Evolutionary conservation across 2,888 invertebrate genomes (phyloP).

Genomic region (Limnephilus auricula): DNA sequence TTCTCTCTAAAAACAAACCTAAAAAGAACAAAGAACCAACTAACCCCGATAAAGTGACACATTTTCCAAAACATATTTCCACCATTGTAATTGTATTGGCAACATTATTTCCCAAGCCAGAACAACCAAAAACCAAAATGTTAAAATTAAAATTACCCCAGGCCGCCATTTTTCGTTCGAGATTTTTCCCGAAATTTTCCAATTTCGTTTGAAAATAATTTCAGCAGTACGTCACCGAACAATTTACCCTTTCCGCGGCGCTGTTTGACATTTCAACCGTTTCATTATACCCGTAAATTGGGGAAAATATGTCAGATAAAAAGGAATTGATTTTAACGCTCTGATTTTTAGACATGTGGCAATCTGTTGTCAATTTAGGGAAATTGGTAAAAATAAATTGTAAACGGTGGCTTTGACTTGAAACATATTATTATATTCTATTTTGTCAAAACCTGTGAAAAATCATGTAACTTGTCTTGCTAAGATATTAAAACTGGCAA

Average conservation of each 20-base stretch:
- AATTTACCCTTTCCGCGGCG: not conserved
- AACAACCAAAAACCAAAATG: not conserved
- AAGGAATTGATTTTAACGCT: not conserved
- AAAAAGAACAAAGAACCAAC: not conserved
- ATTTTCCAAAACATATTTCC: not conserved
- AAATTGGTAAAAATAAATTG: not conserved
- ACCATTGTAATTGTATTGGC: not conserved
- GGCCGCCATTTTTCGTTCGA: not conserved
- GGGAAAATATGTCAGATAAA: not conserved
- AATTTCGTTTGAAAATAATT: not conserved
- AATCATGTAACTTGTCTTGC: too few relatives aligned
- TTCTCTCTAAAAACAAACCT: not conserved
- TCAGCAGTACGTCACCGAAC: not conserved
- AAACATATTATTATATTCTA: not conserved
- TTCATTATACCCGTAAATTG: not conserved
- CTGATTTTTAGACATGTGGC: not conserved
- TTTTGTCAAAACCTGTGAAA: too few relatives aligned
- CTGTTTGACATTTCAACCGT: slow-evolving; percentile 2
- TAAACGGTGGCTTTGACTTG: not conserved
- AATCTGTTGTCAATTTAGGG: not conserved
- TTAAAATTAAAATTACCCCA: not conserved
- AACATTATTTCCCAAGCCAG: not conserved
- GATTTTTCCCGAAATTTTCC: not conserved
- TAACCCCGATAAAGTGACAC: not conserved
- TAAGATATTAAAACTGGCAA: too few relatives aligned